Base-by-base conservation (phyloP, 1,140 invertebrate genomes). In the Zophobas atratus region DNA sequence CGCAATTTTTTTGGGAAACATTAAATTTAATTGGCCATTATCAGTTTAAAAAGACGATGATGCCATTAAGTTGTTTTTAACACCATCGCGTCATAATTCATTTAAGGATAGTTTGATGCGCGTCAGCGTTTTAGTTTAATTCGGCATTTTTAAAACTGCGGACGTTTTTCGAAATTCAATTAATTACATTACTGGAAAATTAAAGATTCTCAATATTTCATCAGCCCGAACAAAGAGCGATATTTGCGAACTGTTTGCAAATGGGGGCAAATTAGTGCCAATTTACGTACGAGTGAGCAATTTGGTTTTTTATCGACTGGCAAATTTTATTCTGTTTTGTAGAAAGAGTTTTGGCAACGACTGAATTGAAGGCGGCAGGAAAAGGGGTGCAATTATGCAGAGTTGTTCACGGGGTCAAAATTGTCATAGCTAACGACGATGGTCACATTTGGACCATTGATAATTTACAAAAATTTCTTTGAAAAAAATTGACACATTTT, bases 111-210 rank as follows among this genome's bases (percentile, higher is more conserved):
- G 38, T 36, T 60, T 60, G 56, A 60, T 36, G 56, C 36, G 6
- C 56, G 56, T 60, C 56, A 60, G 38, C 56, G 38, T 8, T 60
- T 60, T 60, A 38, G 38, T 60, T 60, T 38, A 60, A 60, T 39
- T 60, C 36, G 36, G 34, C 36, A 35, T 34, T 1, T 55, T 51
- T 51, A 20, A 20, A 51, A 51, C 33, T 2, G 49, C 35, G 35
- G 6, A 55, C 53, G 53, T 55, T 55, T 53, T 53, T 53, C 33
- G 5, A 53, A 53, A 53, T 53, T 53, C 3, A 53, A 53, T 53
- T 55, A 34, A 34, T 6, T 55, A 55, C 53, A 20, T 20, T 20
- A 20, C 20, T 20, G 20, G 20, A 20, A 34, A 55, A 33, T 55
- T 20, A 55, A 55, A 55, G 20, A 20, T 20, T 20, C 20, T 20